Conservation (phyloP, 2,888 invertebrate species). For the Philereme transversata region DNA sequence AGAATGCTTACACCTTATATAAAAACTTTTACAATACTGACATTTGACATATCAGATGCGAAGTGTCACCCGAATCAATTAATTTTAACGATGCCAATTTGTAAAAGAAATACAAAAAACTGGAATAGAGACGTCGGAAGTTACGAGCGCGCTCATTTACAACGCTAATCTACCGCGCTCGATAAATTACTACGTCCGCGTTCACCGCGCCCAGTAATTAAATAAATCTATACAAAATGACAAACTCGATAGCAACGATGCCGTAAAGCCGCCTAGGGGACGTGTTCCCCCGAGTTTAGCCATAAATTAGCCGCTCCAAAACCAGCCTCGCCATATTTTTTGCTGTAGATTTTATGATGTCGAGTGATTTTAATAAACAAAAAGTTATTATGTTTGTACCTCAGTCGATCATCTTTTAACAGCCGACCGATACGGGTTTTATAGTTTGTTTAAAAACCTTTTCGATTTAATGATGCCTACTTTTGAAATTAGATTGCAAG, state of each 20-base stretch:
- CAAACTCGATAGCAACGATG: conserved; percentile 27
- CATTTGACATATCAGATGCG: conserved; percentile 17
- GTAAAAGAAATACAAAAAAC: conserved; percentile 37
- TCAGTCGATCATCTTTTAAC: conserved; percentile 32
- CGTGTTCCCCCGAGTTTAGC: conserved; percentile 5
- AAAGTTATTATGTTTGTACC: conserved; percentile 31
- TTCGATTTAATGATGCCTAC: conserved; percentile 24
- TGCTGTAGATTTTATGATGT: conserved; percentile 35
- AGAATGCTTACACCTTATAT: not conserved
- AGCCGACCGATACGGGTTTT: conserved; percentile 23
- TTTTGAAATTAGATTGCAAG: conserved; percentile 30
- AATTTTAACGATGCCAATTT: conserved; percentile 44
- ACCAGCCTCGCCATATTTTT: conserved; percentile 36
- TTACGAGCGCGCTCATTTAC: conserved; percentile 36
- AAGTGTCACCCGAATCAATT: conserved; percentile 42
- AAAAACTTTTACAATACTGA: conserved; percentile 1
- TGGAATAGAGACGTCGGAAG: conserved; percentile 42
- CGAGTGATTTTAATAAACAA: conserved; percentile 37
- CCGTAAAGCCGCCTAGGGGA: conserved; percentile 18
- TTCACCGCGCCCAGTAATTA: conserved; percentile 28
- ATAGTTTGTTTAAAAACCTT: conserved; percentile 30
- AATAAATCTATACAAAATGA: conserved; percentile 37
- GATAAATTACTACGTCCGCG: conserved; percentile 30
- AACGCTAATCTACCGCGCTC: conserved; percentile 36
- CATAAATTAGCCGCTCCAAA: conserved; percentile 33